Evolutionary conservation across 2,113 vertebrate genomes (phyloP), one percentile per base, ranked within the genome.

Genomic region (Salvelinus fontinalis): DNA sequence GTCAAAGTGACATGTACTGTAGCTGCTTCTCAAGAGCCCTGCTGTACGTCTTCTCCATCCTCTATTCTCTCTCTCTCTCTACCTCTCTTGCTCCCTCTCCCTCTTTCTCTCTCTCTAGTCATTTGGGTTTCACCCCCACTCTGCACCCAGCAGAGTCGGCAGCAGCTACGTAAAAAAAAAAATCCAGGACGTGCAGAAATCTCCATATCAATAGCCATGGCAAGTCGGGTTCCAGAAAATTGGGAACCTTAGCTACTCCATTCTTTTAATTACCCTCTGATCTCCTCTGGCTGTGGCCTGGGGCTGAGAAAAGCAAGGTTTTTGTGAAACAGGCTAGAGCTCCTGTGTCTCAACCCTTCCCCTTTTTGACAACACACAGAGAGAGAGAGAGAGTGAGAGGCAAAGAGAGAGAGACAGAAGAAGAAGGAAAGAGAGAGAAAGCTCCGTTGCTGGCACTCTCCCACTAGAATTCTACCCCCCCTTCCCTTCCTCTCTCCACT

Each of bases 361-460:
- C 80, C 85, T 75, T 89, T 91, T 90, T 89, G 91, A 90, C 86
- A 79, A 76, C 73, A 80, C 86, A 85, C 82, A 84, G 75, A 85
- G 79, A 85, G 51, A 54, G 51, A 54, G 51, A 54, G 3, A 54
- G 51, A 54, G 51, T 16, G 5, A 54, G 51, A 18, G 51, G 51
- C 13, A 54, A 18, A 18, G 51, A 5, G 51, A 54, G 49, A 51
- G 49, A 54, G 14, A 54, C 14, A 16, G 51, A 18, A 18, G 4
- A 5, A 54, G 51, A 54, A 3, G 16, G 51, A 5, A 5, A 18
- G 14, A 18, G 3, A 18, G 51, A 54, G 51, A 54, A 54, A 54
- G 51, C 51, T 54, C 4, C 51, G 18, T 54, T 3, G 78, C 88
- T 87, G 79, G 73, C 84, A 81, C 80, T 82, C 80, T 81, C 80